Conservation (phyloP, 2,888 invertebrate genomes). For the Petrolisthes cinctipes region DNA sequence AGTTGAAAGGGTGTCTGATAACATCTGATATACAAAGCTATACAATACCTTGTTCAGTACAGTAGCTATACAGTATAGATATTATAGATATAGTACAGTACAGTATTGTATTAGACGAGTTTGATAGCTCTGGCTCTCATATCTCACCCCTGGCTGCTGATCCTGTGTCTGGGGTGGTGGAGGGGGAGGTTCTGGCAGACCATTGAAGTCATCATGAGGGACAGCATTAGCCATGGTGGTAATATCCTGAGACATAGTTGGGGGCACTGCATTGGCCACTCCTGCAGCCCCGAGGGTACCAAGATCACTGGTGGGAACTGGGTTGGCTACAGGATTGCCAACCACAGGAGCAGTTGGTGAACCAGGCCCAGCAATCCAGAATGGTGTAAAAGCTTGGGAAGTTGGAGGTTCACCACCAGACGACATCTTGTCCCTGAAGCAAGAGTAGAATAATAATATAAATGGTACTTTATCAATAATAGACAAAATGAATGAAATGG, state of each 20-base stretch:
- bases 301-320: conserved; percentile 59
- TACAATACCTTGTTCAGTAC: background rate
- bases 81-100: background rate
- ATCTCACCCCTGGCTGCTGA: conserved; percentile 27
- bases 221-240: conserved; percentile 66
- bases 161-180: conserved; percentile 22
- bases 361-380: conserved; percentile 63
- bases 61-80: background rate
- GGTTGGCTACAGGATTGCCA: conserved; percentile 65
- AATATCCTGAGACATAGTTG: conserved; percentile 58
- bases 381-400: conserved; percentile 63
- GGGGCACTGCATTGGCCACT: conserved; percentile 41
- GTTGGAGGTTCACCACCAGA: conserved; percentile 58
- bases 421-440: conserved; percentile 52
- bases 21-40: background rate
- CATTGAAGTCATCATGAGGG: conserved; percentile 64
- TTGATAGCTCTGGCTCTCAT: no score
- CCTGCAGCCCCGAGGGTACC: conserved; percentile 51
- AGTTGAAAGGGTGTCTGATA: background rate
- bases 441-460: background rate
- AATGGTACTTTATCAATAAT: no score
- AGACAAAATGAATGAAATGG: no score
- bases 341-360: conserved; percentile 64
- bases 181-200: conserved; percentile 40
- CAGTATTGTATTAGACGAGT: background rate